Base-by-base conservation (phyloP, 2,888 invertebrate genomes). In the Chymomyza procnemis region DNA sequence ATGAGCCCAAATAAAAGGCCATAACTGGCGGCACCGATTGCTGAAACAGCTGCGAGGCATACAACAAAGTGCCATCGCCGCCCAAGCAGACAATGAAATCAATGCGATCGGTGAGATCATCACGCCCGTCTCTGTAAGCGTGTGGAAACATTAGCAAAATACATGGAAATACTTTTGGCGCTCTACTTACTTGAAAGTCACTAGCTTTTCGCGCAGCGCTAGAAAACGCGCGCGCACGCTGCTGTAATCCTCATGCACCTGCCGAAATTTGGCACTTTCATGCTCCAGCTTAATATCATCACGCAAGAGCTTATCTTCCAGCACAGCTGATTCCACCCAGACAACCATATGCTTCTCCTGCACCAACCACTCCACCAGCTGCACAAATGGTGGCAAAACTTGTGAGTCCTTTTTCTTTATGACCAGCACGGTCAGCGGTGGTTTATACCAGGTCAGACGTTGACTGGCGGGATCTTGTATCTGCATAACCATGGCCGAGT, bases 401-500 rank as follows among this genome's bases (percentile, higher is more conserved):
- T 95, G 94, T 8, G 95, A 95, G 91, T 99, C 99, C 90, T 97
- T 94, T 91, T 99, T 99, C 92, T 98, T 98, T 92, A 99, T 97
- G 74, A 99, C 97, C 80, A 99, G 94, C 80, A 98, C 98, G n/a
- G 97, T 97, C 76, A 98, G 93, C 1, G 98, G 98, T 19, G 97
- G 96, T 91, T 98, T 98, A 94, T 97, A 97, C 99, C 99, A 99
- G 55, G 97, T 97, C 88, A 99, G 92, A 88, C 98, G 94, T 93
- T 98, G 98, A 89, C 97, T 97, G 88, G 97, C 97, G 52, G 98
- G 99, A 92, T 99, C 98, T 92, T 98, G 98, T 89, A 98, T 98
- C 91, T 97, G 97, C 98, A 98, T 97, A 90, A 97, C 96, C 96
- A 97, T 97, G 48, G 97, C 96, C 14, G 97, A 96, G 92, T 97